A percentile compares a stretch with the other conserved stretches of the same genome.
Evolutionary conservation across 2,888 invertebrate genomes (phyloP).

Genomic region (Cataglyphis albicans): DNA sequence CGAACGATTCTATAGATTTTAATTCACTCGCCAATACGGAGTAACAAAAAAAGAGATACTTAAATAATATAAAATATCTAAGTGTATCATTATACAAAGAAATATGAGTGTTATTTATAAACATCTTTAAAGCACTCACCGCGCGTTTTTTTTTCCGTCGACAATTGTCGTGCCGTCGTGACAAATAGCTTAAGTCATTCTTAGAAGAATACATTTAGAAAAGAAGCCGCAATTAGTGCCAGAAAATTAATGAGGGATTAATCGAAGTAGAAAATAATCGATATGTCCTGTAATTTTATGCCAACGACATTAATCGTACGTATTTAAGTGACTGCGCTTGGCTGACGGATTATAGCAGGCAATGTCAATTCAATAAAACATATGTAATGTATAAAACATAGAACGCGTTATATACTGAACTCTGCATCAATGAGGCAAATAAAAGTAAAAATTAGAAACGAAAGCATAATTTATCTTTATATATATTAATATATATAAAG

Average conservation of each 20-base stretch:
- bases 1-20: constrained; percentile 71
- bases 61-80: constrained; percentile 69
- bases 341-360: constrained; percentile 31
- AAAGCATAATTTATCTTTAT: constrained; percentile 7
- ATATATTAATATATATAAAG: not conserved
- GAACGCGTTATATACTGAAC: constrained; percentile 37
- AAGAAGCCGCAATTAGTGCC: constrained; percentile 19
- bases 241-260: constrained; percentile 41
- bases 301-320: constrained; percentile 43
- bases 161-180: constrained; percentile 57
- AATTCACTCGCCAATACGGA: constrained; percentile 77
- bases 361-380: constrained; percentile 41
- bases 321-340: constrained; percentile 37
- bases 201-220: constrained; percentile 22
- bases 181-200: constrained; percentile 42
- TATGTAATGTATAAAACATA: constrained; percentile 43
- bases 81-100: constrained; percentile 62
- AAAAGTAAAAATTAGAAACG: not conserved
- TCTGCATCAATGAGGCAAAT: constrained; percentile 35
- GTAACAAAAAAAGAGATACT: constrained; percentile 62
- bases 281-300: constrained; percentile 59
- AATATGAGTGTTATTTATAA: constrained; percentile 81
- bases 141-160: constrained; percentile 55
- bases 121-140: constrained; percentile 70
- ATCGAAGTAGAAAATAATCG: constrained; percentile 57